Conservation (phyloP, 2,797 vertebrate species). For the Lepus townsendii region DNA sequence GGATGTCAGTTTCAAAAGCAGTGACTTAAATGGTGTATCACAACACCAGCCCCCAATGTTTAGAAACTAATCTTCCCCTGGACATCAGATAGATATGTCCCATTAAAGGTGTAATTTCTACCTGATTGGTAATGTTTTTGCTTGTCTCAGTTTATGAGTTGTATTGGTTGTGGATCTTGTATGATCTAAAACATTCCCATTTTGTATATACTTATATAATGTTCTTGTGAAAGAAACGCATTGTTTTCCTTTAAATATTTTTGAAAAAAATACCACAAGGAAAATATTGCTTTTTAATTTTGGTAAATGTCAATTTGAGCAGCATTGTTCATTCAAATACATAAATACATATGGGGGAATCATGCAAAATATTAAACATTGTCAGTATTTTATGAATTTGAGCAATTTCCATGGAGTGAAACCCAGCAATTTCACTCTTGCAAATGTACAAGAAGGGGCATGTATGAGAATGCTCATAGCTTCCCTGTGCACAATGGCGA, state of each 20-base stretch:
- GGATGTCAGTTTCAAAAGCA: too few species aligned
- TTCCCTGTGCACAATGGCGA: background rate
- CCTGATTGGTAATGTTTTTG: background rate
- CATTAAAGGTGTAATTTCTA: background rate
- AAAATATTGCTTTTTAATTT: slow-evolving; percentile 25
- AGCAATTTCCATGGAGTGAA: background rate
- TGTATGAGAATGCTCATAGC: background rate
- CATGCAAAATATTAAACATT: background rate
- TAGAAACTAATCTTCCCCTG: background rate
- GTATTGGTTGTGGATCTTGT: background rate
- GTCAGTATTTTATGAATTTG: background rate
- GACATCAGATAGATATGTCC: background rate
- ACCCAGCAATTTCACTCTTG: background rate
- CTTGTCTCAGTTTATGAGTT: slow-evolving; percentile 16
- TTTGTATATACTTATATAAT: background rate
- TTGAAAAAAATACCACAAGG: slow-evolving; percentile 39
- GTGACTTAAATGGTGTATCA: too few species aligned
- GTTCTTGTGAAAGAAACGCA: background rate
- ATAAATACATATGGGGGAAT: background rate
- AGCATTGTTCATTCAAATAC: background rate
- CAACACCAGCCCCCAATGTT: too few species aligned
- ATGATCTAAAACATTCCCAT: slow-evolving; percentile 1
- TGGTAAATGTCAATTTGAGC: background rate
- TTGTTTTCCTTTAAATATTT: slow-evolving; percentile 10
- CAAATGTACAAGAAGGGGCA: background rate